Evolutionary conservation across 2,888 invertebrate genomes (phyloP).

Genomic region (Tenthredo notha): DNA sequence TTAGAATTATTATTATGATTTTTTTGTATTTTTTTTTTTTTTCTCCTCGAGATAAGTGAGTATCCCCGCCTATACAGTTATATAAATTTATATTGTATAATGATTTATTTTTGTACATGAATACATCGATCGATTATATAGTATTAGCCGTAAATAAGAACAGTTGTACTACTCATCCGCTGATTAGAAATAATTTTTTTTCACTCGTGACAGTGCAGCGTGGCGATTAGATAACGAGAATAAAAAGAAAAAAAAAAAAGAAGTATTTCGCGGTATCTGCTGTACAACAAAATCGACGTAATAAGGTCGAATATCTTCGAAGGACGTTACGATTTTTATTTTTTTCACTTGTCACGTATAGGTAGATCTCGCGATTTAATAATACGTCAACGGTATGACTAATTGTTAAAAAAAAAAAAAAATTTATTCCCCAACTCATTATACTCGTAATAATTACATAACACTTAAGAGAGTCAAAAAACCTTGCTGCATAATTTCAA

Average conservation of each 20-base stretch:
- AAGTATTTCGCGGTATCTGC: conserved; percentile 46
- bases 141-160: background rate
- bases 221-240: conserved; percentile 49
- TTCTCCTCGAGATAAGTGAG: background rate
- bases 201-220: conserved; percentile 15
- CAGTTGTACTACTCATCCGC: background rate
- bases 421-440: background rate
- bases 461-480: too few relatives aligned
- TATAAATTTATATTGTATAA: background rate
- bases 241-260: conserved; percentile 46
- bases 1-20: background rate
- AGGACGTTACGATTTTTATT: conserved; percentile 27
- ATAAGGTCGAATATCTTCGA: conserved; percentile 47
- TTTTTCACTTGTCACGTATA: background rate
- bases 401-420: background rate
- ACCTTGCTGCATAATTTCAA: too few relatives aligned
- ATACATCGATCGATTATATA: background rate
- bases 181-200: conserved; percentile 18
- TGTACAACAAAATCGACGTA: background rate
- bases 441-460: too few relatives aligned
- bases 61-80: too few relatives aligned
- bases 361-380: background rate
- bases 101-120: background rate
- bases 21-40: background rate
- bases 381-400: background rate